Evolutionary conservation across 2,888 invertebrate genomes (phyloP).

Genomic region (Bhutanitis thaidina): DNA sequence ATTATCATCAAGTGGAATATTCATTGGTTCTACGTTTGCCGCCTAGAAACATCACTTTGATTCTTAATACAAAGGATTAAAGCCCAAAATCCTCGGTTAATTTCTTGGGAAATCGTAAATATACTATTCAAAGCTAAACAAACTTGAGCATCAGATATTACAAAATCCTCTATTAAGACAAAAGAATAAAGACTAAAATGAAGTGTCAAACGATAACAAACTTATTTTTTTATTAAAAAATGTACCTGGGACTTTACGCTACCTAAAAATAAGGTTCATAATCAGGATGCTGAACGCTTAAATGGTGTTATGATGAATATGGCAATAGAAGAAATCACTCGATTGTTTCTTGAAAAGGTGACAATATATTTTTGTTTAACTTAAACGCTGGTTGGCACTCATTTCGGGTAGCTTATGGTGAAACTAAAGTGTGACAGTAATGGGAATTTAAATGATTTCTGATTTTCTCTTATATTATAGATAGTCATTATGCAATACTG

Average conservation of each 20-base stretch:
- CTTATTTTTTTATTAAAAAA: neutral
- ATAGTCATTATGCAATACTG: slow-evolving; percentile 1
- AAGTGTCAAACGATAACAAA: slow-evolving; percentile 24
- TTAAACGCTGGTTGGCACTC: slow-evolving; percentile 46
- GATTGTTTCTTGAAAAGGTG: slow-evolving; percentile 71
- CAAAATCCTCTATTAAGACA: slow-evolving; percentile 40
- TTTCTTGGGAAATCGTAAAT: slow-evolving; percentile 1
- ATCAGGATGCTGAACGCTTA: neutral
- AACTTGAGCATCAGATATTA: slow-evolving; percentile 34
- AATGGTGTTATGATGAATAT: neutral
- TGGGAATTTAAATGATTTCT: slow-evolving; percentile 64
- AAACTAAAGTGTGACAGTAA: slow-evolving; percentile 52
- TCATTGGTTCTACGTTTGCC: slow-evolving; percentile 18
- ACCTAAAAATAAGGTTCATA: slow-evolving; percentile 18
- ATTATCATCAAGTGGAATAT: slow-evolving; percentile 48
- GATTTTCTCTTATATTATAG: slow-evolving; percentile 36
- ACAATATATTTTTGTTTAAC: slow-evolving; percentile 64
- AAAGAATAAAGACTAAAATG: slow-evolving; percentile 45
- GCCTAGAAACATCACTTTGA: slow-evolving; percentile 6
- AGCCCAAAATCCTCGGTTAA: neutral
- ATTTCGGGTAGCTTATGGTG: slow-evolving; percentile 73
- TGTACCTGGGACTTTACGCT: too few relatives aligned
- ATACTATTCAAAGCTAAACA: slow-evolving; percentile 28
- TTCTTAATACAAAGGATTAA: slow-evolving; percentile 16
- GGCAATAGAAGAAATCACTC: slow-evolving; percentile 53